Percentiles rank a stretch among this genome's conserved stretches.
phyloP scores from a whole-genome alignment of 2,113 vertebrate genomes.

The Salvator merianae region DNA sequence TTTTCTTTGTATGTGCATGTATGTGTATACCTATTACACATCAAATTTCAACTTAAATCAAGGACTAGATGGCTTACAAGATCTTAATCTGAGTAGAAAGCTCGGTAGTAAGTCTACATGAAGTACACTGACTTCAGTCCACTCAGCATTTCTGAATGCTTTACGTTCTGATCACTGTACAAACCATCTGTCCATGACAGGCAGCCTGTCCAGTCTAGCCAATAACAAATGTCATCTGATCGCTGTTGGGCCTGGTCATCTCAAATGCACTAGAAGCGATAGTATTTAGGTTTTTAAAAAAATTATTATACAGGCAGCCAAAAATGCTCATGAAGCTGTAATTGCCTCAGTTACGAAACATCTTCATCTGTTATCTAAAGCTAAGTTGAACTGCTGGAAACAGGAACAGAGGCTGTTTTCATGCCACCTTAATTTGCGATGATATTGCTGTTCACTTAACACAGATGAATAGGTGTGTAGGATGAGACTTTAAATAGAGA shows the following conservation, averaged over 20 bases:
- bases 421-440: slow-evolving; percentile 80
- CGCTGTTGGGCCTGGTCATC: slow-evolving; percentile 32
- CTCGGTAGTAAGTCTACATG: slow-evolving; percentile 50
- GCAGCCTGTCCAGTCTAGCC: slow-evolving; percentile 58
- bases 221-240: slow-evolving; percentile 56
- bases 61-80: not conserved
- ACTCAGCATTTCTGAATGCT: slow-evolving; percentile 55
- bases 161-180: slow-evolving; percentile 58
- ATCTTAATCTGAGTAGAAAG: slow-evolving; percentile 54
- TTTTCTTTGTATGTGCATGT: fast-evolving
- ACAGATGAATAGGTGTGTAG: slow-evolving; percentile 78
- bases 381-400: slow-evolving; percentile 78
- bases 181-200: slow-evolving; percentile 68
- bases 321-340: slow-evolving; percentile 68
- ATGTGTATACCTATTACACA: slow-evolving; percentile 13
- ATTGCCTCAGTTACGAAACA: slow-evolving; percentile 81
- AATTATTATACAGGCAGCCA: slow-evolving; percentile 66
- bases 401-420: slow-evolving; percentile 80
- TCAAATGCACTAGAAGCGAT: slow-evolving; percentile 43
- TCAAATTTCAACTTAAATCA: slow-evolving; percentile 34
- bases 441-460: slow-evolving; percentile 76
- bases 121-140: slow-evolving; percentile 48
- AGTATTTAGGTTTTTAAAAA: not conserved
- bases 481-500: slow-evolving; percentile 73
- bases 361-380: slow-evolving; percentile 83